phyloP scores from a whole-genome alignment of 1,140 invertebrate species.

The Bombus waltoni region DNA sequence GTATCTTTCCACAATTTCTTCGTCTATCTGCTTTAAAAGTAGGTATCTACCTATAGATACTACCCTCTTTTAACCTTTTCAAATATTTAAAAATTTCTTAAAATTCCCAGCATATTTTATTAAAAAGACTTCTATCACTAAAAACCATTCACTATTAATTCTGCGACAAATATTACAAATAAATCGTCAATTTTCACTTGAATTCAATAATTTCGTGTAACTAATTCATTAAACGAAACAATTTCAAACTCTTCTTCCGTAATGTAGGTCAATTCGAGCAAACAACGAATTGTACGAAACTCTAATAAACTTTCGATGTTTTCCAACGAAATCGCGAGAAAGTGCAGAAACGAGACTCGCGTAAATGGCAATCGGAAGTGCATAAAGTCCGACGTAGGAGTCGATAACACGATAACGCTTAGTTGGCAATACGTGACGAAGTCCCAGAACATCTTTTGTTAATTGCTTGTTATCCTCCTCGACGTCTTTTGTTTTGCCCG shows the following conservation, averaged over 20 bases:
- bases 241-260: not conserved
- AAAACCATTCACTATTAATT: not conserved
- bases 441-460: slow-evolving; percentile 3
- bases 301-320: not conserved
- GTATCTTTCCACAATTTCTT: not conserved
- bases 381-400: slow-evolving; percentile 56
- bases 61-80: not conserved
- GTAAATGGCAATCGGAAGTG: slow-evolving; percentile 63
- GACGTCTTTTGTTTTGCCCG: slow-evolving; percentile 33
- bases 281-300: not conserved
- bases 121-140: not conserved
- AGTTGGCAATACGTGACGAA: not conserved
- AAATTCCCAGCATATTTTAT: not conserved
- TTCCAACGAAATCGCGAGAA: not conserved
- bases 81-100: not conserved
- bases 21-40: not conserved
- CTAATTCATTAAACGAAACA: not conserved
- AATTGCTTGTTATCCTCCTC: slow-evolving; percentile 49
- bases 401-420: slow-evolving; percentile 33
- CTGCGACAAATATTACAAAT: not conserved
- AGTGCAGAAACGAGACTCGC: not conserved
- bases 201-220: not conserved
- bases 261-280: not conserved
- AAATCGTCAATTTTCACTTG: not conserved
- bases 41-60: not conserved